Evolutionary conservation across 2,113 vertebrate genomes (phyloP), one percentile per base, ranked within the genome.

Genomic region (Protomyctophum bolini): DNA sequence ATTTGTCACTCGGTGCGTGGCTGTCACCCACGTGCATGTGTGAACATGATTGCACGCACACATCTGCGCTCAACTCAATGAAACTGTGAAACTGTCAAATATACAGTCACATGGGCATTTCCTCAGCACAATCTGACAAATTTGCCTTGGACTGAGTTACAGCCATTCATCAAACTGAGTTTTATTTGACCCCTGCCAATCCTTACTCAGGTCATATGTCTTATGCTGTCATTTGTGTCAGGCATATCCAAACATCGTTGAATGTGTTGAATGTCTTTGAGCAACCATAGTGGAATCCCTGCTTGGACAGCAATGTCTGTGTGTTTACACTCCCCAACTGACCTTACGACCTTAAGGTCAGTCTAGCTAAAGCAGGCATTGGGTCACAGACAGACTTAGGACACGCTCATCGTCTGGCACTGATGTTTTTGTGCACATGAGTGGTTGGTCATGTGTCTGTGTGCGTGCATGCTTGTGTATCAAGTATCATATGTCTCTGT

Each of bases 191-290:
- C 70, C 77, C 74, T 75, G 57, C 77, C 78, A 85, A 79, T 76
- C 82, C 80, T 85, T 73, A 77, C 80, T 83, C 75, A 80, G 81
- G 77, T 76, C 81, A 80, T 77, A 83, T 76, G 76, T 90, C 83
- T 85, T 77, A 61, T 68, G 62, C 70, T 88, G 83, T 80, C 83
- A 76, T 85, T 82, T 86, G 81, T 88, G 81, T 89, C 82, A 63
- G 76, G 75, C 81, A 81, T 89, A 75, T 87, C 88, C 75, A 91
- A 90, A 90, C 90, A 89, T 75, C 68, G 81, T 81, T 80, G 80
- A 80, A 81, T 79, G 81, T 80, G 72, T 21, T 21, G 21, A 21
- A 21, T 73, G 64, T 81, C 15, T 41, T 41, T 83, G 84, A 46
- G 12, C 2, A 4, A 57, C 73, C 65, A 69, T 60, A 51, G 51